Evolutionary conservation across 2,113 vertebrate genomes (phyloP), one percentile per base, ranked within the genome.

Genomic region (Heliornis fulica): DNA sequence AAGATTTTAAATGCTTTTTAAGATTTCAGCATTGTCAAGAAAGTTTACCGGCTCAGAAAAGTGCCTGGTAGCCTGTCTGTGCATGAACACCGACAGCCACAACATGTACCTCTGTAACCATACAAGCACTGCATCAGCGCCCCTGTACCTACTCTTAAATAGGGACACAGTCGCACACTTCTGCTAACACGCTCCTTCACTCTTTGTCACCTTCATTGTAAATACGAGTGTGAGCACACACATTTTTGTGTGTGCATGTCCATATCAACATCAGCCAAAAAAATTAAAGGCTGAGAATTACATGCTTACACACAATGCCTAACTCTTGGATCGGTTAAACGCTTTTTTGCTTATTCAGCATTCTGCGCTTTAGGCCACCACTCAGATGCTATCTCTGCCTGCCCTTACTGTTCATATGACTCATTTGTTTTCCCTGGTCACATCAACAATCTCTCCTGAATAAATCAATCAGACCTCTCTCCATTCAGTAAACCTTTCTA

Each of bases 151-250:
- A 0, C 22, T 51, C 51, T 10, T 48, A 16, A 51, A 13, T 5
- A 7, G 8, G 22, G 38, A 31, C 23, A 51, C 40, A 60, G n/a
- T 53, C 61, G 56, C 5, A 59, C 76, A 56, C 43, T 85, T 28
- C 28, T 59, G 22, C 56, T 76, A 51, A 53, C 17, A 25, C 17
- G 19, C 28, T 38, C n/a, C 68, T 63, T 63, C 32, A 4, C 17
- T 12, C 41, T 57, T 38, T 36, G 43, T 50, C 17, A 29, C 9
- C 21, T 29, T 82, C 38, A 9, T 36, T 75, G 65, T 19, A 82
- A 53, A 36, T 16, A 10, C 0, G 0, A 2, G 18, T 5, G 19
- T 29, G 14, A 82, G 21, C 3, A 3, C 1, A 8, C 31, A 66
- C 9, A 2, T 23, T 53, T 72, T 38, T 45, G 18, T 22, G 21